These are phyloP conservation scores for Venustoraphidia nigricollis DNA, from an alignment of 2,888 invertebrate species.

Conservation along the genomic window DNA sequence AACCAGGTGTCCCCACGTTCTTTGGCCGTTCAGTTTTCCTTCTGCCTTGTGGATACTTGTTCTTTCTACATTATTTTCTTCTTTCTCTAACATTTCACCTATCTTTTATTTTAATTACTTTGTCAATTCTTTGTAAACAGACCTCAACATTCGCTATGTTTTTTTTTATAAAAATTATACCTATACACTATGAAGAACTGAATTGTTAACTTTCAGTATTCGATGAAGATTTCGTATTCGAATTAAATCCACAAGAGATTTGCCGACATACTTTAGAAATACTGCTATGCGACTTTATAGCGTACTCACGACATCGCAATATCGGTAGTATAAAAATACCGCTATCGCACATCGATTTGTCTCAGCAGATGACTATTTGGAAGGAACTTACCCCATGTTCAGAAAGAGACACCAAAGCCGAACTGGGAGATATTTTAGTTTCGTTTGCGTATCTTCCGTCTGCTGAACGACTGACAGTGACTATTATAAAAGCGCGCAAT, in stretches of 20 bases:
- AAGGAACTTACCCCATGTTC: constrained; percentile 35
- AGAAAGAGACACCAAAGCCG: constrained; percentile 29
- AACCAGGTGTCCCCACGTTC: no score
- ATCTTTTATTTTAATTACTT: not conserved
- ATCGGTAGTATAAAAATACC: constrained; percentile 44
- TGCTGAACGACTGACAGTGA: constrained; percentile 40
- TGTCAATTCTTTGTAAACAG: not conserved
- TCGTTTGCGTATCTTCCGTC: constrained; percentile 37
- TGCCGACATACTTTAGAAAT: constrained; percentile 40
- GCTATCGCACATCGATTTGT: constrained; percentile 36
- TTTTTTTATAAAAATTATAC: not conserved
- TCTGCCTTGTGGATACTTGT: no score
- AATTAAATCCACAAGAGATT: constrained; percentile 36
- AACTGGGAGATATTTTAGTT: constrained; percentile 38
- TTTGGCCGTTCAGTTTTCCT: no score
- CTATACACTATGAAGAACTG: not conserved
- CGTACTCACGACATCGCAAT: constrained; percentile 45
- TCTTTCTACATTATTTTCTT: no score
- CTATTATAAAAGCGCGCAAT: constrained; percentile 38
- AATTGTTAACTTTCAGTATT: constrained; percentile 31
- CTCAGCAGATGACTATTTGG: constrained; percentile 38
- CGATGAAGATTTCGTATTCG: constrained; percentile 53
- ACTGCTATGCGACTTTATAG: constrained; percentile 47
- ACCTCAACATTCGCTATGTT: not conserved
- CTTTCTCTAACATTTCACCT: no score